Conservation (phyloP, 2,797 vertebrate species). For the Leptoclinus maculatus region DNA sequence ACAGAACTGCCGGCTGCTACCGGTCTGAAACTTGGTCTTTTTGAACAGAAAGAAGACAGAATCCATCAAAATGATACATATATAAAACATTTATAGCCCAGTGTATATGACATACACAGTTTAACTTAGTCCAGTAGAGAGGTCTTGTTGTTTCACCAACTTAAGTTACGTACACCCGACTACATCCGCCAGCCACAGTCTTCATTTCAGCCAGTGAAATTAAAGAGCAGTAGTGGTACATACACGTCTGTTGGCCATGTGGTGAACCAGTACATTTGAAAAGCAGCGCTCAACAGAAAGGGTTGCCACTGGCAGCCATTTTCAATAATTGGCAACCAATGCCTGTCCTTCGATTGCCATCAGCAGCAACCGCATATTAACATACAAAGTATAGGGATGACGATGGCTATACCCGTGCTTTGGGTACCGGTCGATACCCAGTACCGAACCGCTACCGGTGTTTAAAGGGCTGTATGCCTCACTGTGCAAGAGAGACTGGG, state of each 20-base stretch:
- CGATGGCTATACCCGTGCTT: no score
- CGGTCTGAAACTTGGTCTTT: not conserved
- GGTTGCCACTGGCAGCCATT: not conserved
- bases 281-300: not conserved
- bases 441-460: no score
- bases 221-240: not conserved
- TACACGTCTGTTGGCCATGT: not conserved
- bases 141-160: not conserved
- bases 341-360: not conserved
- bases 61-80: not conserved
- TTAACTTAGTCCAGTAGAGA: not conserved
- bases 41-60: not conserved
- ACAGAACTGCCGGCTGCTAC: not conserved
- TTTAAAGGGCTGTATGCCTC: not conserved
- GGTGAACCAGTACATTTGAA: not conserved
- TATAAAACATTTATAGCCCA: not conserved
- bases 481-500: not conserved
- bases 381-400: no score
- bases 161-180: not conserved
- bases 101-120: not conserved
- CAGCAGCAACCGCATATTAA: no score
- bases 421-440: no score
- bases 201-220: not conserved
- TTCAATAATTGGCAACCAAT: not conserved
- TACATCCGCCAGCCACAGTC: not conserved